Evolutionary conservation across 2,888 invertebrate species (phyloP), one percentile per base, ranked within the genome.

Genomic region (Deroplatys truncata): DNA sequence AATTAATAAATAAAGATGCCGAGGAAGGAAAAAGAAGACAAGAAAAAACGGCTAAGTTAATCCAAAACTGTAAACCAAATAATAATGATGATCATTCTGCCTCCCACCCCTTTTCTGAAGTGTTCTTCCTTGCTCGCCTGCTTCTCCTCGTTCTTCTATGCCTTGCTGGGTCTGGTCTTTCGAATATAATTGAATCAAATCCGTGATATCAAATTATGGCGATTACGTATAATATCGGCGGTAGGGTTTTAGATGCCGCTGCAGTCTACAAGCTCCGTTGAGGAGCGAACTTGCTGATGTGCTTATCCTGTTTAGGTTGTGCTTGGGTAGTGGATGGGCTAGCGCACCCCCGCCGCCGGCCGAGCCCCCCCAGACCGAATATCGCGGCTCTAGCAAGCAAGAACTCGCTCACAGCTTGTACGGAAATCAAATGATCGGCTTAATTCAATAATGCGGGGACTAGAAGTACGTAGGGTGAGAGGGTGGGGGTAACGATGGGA

Each of bases 341-440:
- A 86, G 72, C 82, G 29, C 72, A 72, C 56, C 56, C 56, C 56
- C 56, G 56, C 56, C 56, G 56, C 56, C 56, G 56, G 56, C 20
- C 56, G 56, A 72, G 25, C 56, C 56, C 25, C 20, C 56, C 56
- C 56, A 86, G 15, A 85, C 85, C 29, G 84, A 84, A 25, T 84
- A 84, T 84, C 31, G 84, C 25, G 29, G 86, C 86, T 72, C 56
- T 72, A 72, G 56, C 20, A 72, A 72, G 86, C 86, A 86, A 86
- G 86, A 86, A 86, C 91, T 91, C 91, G 91, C 94, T 93, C 93
- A 93, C 93, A 93, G 93, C 93, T 93, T 92, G 93, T 92, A 93
- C 93, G 94, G 94, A 94, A 95, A 95, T 95, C 95, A 94, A 95
- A 96, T 96, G 96, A 96, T 96, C 96, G 96, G 96, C 96, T 95